These are phyloP conservation scores for Aphodius granarius DNA, from an alignment of 2,888 invertebrate genomes.

Conservation along the genomic window DNA sequence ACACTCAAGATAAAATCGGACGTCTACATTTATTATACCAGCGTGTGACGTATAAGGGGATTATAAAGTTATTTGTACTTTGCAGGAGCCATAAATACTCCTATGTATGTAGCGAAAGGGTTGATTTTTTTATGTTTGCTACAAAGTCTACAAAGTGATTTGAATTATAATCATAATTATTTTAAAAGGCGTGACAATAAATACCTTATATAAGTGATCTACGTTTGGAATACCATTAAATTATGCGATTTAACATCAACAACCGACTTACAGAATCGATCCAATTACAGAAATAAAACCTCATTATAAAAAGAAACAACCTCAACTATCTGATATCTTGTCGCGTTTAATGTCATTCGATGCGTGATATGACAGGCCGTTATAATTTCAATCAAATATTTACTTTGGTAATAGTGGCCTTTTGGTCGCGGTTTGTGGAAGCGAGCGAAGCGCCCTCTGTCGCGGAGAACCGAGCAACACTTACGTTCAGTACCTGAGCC, in stretches of 20 bases:
- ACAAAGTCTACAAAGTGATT: no score
- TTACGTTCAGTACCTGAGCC: not conserved
- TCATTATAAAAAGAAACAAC: not conserved
- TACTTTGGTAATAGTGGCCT: constrained; percentile 25
- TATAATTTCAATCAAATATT: constrained; percentile 32
- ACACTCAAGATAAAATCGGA: not conserved
- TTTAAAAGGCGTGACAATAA: no score
- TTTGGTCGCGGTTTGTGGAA: constrained; percentile 16
- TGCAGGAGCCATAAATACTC: no score
- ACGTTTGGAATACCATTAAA: no score
- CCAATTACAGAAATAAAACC: no score
- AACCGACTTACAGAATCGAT: not conserved
- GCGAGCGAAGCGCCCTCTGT: not conserved
- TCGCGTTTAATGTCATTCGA: not conserved
- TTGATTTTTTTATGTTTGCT: no score
- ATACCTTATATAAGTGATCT: no score
- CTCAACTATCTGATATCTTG: not conserved
- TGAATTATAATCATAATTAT: no score
- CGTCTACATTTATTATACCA: not conserved
- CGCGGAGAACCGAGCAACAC: not conserved
- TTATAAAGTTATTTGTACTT: not conserved
- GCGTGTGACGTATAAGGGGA: not conserved
- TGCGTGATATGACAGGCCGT: constrained; percentile 34
- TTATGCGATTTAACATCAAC: no score
- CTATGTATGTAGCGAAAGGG: no score